Evolutionary conservation across 2,888 invertebrate genomes (phyloP), one percentile per base, ranked within the genome.

Genomic region (Laspeyria flexula): DNA sequence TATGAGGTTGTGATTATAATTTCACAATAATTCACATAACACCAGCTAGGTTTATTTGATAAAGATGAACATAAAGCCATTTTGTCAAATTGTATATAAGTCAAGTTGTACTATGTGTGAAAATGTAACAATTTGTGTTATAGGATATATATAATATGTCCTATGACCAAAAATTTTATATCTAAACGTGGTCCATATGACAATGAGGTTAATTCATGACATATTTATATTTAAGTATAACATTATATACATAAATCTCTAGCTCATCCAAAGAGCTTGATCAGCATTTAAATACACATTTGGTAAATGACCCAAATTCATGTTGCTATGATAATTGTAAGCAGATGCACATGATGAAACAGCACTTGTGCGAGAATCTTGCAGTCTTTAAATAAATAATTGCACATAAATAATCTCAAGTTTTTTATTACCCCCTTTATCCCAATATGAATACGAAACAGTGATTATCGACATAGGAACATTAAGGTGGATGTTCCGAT

Each of bases 1-100:
- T 53, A 64, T 54, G 50, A 45, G 55, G 65, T 73, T 75, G 77
- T 77, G 72, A 76, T 60, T 59, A 53, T 54, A 10, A 29, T 51
- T 51, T 44, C 46, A 51, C 49, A 33, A 12, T 49, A 43, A 40
- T 44, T 43, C 43, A 49, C 35, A 25, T 30, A 42, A 40, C 33
- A 30, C 4, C 15, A 41, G 31, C 31, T 35, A 25, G 21, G 39
- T 25, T 33, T 29, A 15, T 43, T 40, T 12, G 27, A 43, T 12
- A 25, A 37, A 30, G 9, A 7, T 48, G 11, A 30, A 38, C 11
- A n/a, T 41, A 12, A 56, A 33, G 29, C 15, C 49, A 41, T 31
- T 43, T 15, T 40, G n/a, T 41, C 2, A 57, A 40, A 7, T 33
- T 31, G 23, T 45, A 29, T 43, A 43, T 25, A 15, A 13, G 33